A percentile compares a stretch with the other conserved stretches of the same genome.
phyloP scores from a whole-genome alignment of 2,113 vertebrate species.

The Bujurquina vittata region DNA sequence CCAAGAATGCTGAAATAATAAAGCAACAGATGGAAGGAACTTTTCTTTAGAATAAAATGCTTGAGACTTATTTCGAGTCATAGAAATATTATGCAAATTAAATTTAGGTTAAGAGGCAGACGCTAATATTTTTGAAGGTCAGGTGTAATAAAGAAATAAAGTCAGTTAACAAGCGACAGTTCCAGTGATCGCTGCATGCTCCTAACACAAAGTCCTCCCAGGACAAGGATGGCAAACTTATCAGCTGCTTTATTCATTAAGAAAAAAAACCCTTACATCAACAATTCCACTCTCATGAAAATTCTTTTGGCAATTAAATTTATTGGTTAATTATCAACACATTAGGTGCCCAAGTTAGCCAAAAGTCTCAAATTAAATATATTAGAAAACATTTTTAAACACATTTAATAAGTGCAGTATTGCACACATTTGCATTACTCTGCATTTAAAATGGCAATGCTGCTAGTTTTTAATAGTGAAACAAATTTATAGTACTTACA shows the following conservation, averaged over 20 bases:
- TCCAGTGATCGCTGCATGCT: conserved; percentile 49
- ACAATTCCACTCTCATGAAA: background rate
- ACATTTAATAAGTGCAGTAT: background rate
- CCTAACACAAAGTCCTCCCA: conserved; percentile 56
- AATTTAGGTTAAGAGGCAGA: background rate
- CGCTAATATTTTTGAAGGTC: background rate
- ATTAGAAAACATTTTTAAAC: background rate
- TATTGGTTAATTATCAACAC: background rate
- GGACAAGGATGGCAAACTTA: conserved; percentile 41
- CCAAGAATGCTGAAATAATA: background rate
- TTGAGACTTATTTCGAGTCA: background rate
- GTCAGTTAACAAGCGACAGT: background rate
- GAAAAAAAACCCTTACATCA: background rate
- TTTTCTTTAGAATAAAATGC: background rate
- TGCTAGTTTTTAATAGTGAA: background rate
- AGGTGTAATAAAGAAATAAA: background rate
- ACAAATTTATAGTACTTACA: conserved; percentile 23
- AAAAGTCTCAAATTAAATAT: background rate
- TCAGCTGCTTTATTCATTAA: conserved; percentile 11
- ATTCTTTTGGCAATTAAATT: background rate
- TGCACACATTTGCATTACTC: background rate
- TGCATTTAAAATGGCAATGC: background rate
- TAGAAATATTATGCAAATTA: background rate
- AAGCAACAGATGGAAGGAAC: background rate
- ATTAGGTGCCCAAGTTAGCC: background rate